These are phyloP conservation scores for Papilio machaon DNA, from an alignment of 1,140 invertebrate species.

Conservation along the genomic window DNA sequence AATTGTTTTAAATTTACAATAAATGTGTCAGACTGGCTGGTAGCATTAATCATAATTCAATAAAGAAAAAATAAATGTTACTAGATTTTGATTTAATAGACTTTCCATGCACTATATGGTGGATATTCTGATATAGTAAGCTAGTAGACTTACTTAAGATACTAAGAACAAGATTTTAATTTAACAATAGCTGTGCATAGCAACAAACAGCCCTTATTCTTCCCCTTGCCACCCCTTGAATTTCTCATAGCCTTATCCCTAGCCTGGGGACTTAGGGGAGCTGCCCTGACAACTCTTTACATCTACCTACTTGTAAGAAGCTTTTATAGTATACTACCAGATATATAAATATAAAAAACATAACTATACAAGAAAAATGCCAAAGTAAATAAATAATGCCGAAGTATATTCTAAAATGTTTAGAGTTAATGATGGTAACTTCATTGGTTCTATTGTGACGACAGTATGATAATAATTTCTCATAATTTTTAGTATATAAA, in stretches of 20 bases:
- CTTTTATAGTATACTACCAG: conserved; percentile 12
- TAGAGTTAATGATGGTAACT: not conserved
- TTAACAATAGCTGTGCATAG: not conserved
- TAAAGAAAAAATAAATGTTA: no score
- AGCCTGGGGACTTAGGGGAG: conserved; percentile 16
- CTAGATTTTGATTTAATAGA: no score
- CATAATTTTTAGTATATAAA: no score
- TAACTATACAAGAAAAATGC: conserved; percentile 12
- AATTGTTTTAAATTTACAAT: not conserved
- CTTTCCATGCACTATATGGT: no score
- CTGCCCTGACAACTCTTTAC: conserved; percentile 12
- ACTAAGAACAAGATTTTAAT: no score
- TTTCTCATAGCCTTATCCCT: conserved; percentile 26
- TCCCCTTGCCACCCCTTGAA: conserved; percentile 18
- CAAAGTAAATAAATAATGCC: not conserved
- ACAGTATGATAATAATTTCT: no score
- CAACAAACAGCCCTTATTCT: conserved; percentile 21
- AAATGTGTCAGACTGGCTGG: not conserved
- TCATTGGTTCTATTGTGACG: no score
- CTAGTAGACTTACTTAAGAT: no score
- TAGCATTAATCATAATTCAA: no score
- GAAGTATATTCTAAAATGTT: not conserved
- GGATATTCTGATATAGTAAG: no score
- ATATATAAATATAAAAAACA: conserved; percentile 24
- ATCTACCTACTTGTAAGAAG: not conserved